Evolutionary conservation across 2,113 vertebrate species (phyloP), one percentile per base, ranked within the genome.

Genomic region (Ammodytes dubius): DNA sequence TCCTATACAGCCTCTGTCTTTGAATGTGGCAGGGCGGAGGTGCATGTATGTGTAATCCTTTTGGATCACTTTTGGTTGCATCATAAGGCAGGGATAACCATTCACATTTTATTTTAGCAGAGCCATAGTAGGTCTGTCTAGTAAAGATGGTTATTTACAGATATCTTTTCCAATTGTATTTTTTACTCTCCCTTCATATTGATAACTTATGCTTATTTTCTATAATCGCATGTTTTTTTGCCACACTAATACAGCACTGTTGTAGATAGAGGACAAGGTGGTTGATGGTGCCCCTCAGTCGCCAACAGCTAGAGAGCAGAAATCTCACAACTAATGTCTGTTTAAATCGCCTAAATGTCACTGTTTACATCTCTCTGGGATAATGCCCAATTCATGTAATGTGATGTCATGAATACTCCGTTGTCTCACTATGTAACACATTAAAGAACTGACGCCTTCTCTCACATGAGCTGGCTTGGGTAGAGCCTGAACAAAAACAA

Each of bases 21-120:
- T 91, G 93, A 93, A 93, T 93, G 92, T 94, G 93, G 88, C 93
- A 93, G 93, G 91, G 92, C 85, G 86, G 92, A 91, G 91, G 92
- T 93, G 92, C 92, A 93, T 94, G 94, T 92, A 75, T 74, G 88
- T 93, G 90, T 90, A 86, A 91, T 91, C 83, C 81, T 87, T 90
- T 92, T 81, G 71, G 84, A 89, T 93, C 91, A 92, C 87, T 88
- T 78, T 92, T 86, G 78, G 87, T 93, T 94, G 89, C 86, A 89
- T 89, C 86, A 85, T 82, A 78, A 92, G 88, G 88, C 93, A 93
- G 90, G 92, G 93, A 94, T 89, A 89, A 89, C 81, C 87, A 87
- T 93, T 91, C 85, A 78, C 78, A 81, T 88, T 93, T 94, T 85
- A 86, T 90, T 92, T 94, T 89, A 90, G 77, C 92, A 92, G 85